Base-by-base conservation (phyloP, 2,113 vertebrate genomes). In the Oophaga pumilio region DNA sequence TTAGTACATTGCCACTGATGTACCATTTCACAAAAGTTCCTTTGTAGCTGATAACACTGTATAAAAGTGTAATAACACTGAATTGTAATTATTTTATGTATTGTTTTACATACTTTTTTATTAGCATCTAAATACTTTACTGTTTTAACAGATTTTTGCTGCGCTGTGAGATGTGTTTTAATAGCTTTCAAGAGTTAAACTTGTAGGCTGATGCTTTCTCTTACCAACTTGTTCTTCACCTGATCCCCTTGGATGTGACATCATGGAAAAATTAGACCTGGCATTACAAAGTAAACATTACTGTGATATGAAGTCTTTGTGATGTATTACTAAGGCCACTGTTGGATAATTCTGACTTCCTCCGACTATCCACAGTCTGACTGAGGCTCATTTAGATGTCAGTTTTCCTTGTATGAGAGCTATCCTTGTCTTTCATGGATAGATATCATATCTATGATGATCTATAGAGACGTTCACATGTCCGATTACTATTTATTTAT, bases 221-320 rank as follows among this genome's bases (percentile, higher is more conserved):
- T 43, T 73, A 43, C 24, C 26, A 28, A 14, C 13, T 13, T 43
- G 0, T 26, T 10, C 12, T 68, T 26, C 7, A 20, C 7, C 14
- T 73, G 14, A 69, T 1, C 6, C 18, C 68, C 69, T 73, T 73
- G 26, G 26, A 6, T 8, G 28, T 71, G 28, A 43, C 28, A 1
- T 73, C 69, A 73, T 73, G 28, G 68, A 73, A 33, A 73, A 73
- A 73, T 43, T 73, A 43, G 69, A 17, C 26, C 69, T 43, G 64
- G 64, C 24, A 68, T 68, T 26, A 8, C 11, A 68, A 26, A 68
- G 64, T 68, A 68, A 68, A 26, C 64, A 12, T 33, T 43, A 43
- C 69, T 33, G 7, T 73, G 69, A 43, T 43, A 8, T 73, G 14
- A 73, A 73, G 68, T 28, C 68, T 69, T 69, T 69, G 68, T 68